Evolutionary conservation across 2,113 vertebrate genomes (phyloP), one percentile per base, ranked within the genome.

Genomic region (Melanostigma gelatinosum): DNA sequence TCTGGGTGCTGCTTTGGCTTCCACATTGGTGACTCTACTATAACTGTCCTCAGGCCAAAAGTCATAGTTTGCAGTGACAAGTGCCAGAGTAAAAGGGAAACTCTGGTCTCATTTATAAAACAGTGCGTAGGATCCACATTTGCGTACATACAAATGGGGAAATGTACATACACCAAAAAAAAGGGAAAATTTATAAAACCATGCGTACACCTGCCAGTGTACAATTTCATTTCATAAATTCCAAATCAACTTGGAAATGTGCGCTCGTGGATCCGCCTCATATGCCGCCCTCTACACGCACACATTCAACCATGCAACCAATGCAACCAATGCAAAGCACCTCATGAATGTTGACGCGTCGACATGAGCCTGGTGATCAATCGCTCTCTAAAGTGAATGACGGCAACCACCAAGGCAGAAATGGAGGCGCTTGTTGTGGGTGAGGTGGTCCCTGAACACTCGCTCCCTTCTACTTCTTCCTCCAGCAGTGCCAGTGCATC

Each of bases 21-120:
- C 27, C 38, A 40, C 42, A 12, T 40, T 2, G 32, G 60, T 52
- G 32, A 40, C 10, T 3, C 10, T 11, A 42, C 40, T 20, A 27
- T 57, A 55, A 67, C 75, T 78, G 38, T 75, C 54, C 27, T 52
- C 52, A 27, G 50, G 46, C 29, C 54, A 66, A 34, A 40, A 46
- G 52, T 16, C 6, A 48, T 20, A 29, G 24, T 60, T 52, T 60
- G 44, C 65, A 61, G 36, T 46, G 44, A 46, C 15, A 16, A 15
- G 13, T 16, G 44, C 13, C 10, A 46, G 13, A 46, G 13, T 48
- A 48, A 5, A 16, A 8, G 46, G 16, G 46, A 48, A 34, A 48
- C 46, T 18, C 6, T 15, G 40, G 8, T 42, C 1, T 16, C 44
- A 16, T 46, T 16, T 46, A 40, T 40, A 40, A 10, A 40, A 40